Conservation (phyloP, 2,888 invertebrate species). For the Abrostola tripartita region DNA sequence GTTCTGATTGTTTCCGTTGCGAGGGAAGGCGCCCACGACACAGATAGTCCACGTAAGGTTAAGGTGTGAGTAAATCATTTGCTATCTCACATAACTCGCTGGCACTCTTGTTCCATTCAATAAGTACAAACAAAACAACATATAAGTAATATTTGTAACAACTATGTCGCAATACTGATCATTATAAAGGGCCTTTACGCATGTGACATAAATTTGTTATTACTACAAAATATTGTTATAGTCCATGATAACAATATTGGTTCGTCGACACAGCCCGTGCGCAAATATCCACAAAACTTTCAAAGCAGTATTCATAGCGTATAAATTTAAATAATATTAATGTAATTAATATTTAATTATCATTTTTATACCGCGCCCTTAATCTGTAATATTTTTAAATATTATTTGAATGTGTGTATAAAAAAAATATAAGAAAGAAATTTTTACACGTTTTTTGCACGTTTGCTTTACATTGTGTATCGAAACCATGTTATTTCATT, state of each 20-base stretch:
- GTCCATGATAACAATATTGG: constrained; percentile 46
- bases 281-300: constrained; percentile 40
- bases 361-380: constrained; percentile 44
- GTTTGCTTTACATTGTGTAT: background rate
- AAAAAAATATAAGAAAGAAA: constrained; percentile 21
- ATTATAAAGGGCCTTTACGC: constrained; percentile 39
- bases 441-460: constrained; percentile 1
- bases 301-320: constrained; percentile 44
- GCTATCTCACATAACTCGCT: constrained; percentile 30
- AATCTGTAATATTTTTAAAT: constrained; percentile 46
- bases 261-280: constrained; percentile 47
- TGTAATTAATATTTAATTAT: constrained; percentile 49
- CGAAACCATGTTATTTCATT: too few species aligned
- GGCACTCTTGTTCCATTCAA: constrained; percentile 14
- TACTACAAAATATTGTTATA: constrained; percentile 7
- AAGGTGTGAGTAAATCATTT: constrained; percentile 12
- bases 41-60: constrained; percentile 7
- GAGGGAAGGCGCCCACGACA: constrained; percentile 16
- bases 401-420: constrained; percentile 22
- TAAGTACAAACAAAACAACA: constrained; percentile 1
- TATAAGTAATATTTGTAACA: constrained; percentile 9
- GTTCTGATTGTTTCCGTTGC: constrained; percentile 1
- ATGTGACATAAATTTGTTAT: constrained; percentile 9
- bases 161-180: constrained; percentile 35
- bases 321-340: constrained; percentile 58